A percentile compares a stretch with the other conserved stretches of the same genome.
phyloP scores from a whole-genome alignment of 2,797 vertebrate species.

The Urosaurus nigricauda region DNA sequence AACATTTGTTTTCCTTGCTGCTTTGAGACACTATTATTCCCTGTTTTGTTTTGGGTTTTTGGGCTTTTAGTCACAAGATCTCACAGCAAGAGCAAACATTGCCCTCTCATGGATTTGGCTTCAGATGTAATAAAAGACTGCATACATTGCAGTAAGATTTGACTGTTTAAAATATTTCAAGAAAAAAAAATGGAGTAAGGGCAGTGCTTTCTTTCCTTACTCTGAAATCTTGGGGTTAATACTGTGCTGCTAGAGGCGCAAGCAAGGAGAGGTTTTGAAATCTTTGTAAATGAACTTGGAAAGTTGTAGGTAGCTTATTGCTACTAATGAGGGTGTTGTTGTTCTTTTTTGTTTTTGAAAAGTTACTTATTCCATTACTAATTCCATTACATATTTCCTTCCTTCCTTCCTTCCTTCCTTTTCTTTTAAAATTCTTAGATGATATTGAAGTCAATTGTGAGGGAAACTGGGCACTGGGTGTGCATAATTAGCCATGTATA shows the following conservation, averaged over 20 bases:
- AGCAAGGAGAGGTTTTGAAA: not conserved
- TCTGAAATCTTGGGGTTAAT: not conserved
- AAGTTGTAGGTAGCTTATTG: no score
- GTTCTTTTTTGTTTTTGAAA: no score
- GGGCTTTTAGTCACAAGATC: not conserved
- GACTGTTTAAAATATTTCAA: not conserved
- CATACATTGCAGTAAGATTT: not conserved
- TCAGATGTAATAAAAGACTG: not conserved
- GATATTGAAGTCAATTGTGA: no score
- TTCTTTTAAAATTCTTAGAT: no score
- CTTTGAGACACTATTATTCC: not conserved
- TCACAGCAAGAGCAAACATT: not conserved
- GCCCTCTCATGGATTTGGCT: not conserved
- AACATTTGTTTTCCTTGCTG: not conserved
- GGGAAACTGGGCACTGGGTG: no score
- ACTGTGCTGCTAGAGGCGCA: not conserved
- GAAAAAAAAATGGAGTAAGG: not conserved
- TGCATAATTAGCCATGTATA: no score
- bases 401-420: no score
- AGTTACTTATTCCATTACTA: no score
- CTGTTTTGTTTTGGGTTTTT: no score
- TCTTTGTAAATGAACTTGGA: no score
- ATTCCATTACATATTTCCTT: no score
- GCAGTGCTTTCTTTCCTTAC: not conserved
- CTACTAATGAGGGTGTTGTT: no score